Base-by-base conservation (phyloP, 2,888 invertebrate genomes). In the Onchidella celtica region DNA sequence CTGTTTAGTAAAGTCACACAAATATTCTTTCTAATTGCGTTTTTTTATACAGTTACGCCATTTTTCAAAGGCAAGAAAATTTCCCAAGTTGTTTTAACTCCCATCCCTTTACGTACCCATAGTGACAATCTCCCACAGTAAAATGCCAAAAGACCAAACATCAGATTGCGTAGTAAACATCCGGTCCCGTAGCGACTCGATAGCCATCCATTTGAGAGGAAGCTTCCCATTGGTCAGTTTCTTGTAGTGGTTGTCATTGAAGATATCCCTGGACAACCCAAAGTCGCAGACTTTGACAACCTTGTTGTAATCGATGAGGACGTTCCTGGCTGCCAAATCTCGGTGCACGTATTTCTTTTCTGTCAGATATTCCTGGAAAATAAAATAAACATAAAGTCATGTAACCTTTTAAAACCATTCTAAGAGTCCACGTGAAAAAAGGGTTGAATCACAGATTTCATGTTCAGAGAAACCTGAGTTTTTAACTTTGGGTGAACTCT, bases 101-200 rank as follows among this genome's bases (percentile, higher is more conserved):
- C 47, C 17, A 6, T 47, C 17, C 47, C 6, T n/a, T 3, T 0
- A 85, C 91, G 82, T 88, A 94, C 97, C 97, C 87, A 97, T 94
- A 11, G 97, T 97, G 61, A 97, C 96, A 83, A 97, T 97, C 94
- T 97, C 97, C 97, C 97, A 97, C 88, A 97, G 94, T 61, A 97
- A 94, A 75, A 97, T 96, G 27, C 97, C 97, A 90, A 96, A 97
- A 55, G 97, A 96, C 97, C 97, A 97, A 3, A 97, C 96, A 89
- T 97, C 97, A 0, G 96, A 96, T 91, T 96, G 96, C 40, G 96
- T 96, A 81, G 96, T 96, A 93, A 97, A 96, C 65, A 96, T 95
- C 83, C 96, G 96, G 91, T 96, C 96, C 36, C 90, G 79, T 55
- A 92, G 86, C 0, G 92, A 92, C 82, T 92, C 92, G n/a, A 92